These are phyloP conservation scores for Micromesistius poutassou DNA, from an alignment of 2,797 vertebrate genomes.

Conservation along the genomic window DNA sequence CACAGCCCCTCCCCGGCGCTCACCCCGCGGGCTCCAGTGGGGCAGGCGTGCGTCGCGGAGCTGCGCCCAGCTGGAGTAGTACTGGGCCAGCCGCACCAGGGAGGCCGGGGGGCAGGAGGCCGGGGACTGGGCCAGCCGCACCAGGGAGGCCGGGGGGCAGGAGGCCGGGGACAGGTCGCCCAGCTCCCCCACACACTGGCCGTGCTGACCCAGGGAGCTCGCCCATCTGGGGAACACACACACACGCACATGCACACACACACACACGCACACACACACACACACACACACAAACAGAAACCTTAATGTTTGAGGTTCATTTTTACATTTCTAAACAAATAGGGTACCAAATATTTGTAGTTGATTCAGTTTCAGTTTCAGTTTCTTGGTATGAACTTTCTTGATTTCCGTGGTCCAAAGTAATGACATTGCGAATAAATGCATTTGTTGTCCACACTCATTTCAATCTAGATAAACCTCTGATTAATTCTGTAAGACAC, in stretches of 20 bases:
- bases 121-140: constrained; percentile 77
- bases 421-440: too few species aligned
- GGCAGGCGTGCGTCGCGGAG: constrained; percentile 70
- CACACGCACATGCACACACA: too few species aligned
- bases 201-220: constrained; percentile 59
- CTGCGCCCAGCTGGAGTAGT: constrained; percentile 78
- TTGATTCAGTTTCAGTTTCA: neutral
- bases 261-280: neutral
- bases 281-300: too few species aligned
- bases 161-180: constrained; percentile 62
- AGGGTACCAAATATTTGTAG: too few species aligned
- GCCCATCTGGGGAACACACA: constrained; percentile 51
- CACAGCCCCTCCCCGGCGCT: constrained; percentile 26
- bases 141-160: constrained; percentile 64
- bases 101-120: constrained; percentile 62
- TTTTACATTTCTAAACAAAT: neutral
- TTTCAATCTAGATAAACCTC: too few species aligned
- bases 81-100: constrained; percentile 76
- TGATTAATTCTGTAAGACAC: too few species aligned
- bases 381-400: neutral
- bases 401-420: too few species aligned
- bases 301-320: too few species aligned
- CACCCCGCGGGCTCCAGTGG: constrained; percentile 78
- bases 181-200: constrained; percentile 68
- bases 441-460: too few species aligned